Evolutionary conservation across 2,113 vertebrate genomes (phyloP).

Genomic region (Dendrocopos noguchii): DNA sequence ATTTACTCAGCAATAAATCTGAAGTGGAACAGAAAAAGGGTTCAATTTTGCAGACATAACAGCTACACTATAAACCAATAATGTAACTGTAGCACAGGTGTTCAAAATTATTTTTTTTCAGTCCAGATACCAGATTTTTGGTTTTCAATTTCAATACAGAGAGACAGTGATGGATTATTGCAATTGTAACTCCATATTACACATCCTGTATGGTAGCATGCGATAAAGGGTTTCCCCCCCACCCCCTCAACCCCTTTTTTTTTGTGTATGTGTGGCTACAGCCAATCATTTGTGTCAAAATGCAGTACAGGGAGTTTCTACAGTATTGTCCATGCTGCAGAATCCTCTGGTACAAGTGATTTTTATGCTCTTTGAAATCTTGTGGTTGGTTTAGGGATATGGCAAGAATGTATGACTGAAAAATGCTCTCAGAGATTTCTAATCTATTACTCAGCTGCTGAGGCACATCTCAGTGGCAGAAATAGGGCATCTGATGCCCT

Average conservation of each 20-base stretch:
- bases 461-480: conserved; percentile 43
- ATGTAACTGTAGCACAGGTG: not conserved
- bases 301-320: conserved; percentile 1
- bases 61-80: not conserved
- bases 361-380: conserved; percentile 49
- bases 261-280: not conserved
- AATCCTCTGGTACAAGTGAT: conserved; percentile 28
- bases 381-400: conserved; percentile 11
- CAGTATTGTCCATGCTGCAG: conserved; percentile 21
- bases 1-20: not conserved
- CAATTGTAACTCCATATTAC: not conserved
- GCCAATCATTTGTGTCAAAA: conserved; percentile 40
- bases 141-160: conserved; percentile 21
- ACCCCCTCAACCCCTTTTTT: not conserved
- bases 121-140: not conserved
- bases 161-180: conserved; percentile 45
- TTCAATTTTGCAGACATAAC: not conserved
- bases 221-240: not conserved
- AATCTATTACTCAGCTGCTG: conserved; percentile 25
- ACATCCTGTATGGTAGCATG: not conserved
- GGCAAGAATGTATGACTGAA: conserved; percentile 45
- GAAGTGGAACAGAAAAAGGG: not conserved
- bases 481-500: conserved; percentile 61
- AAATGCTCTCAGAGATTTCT: conserved; percentile 45
- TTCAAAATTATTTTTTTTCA: not conserved